Base-by-base conservation (phyloP, 2,113 vertebrate species). In the Chaenogobius annularis region DNA sequence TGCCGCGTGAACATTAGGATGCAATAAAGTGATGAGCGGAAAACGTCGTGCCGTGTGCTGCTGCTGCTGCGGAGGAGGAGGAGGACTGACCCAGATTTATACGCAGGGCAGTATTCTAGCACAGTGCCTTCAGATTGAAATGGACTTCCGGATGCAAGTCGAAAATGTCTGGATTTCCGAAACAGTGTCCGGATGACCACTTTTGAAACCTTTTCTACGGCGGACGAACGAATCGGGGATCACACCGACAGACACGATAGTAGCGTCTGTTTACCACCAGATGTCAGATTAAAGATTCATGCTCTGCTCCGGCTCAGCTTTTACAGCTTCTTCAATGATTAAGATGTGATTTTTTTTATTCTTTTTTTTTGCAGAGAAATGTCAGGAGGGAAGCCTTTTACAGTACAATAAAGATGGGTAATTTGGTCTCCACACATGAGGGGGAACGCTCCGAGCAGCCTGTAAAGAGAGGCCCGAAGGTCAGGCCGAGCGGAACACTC, bases 281-380 rank as follows among this genome's bases (percentile, higher is more conserved):
- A 12, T 26, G 20, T 58, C 10, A 58, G 14, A 61, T 61, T 61
- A 61, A 61, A 61, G 58, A 35, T 61, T 61, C 23, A 61, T 61
- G 56, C 11, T 12, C 56, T 31, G 56, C 22, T 12, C 22, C 3
- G 58, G 58, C 26, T 35, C 22, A 35, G 35, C 58, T 61, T 58
- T 61, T 61, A 61, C 26, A 35, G 58, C 58, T 35, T 61, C 58
- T 61, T 61, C 12, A 61, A 35, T 35, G 58, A 31, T 61, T 61
- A 61, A 35, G 58, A 35, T 19, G 20, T 23, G 20, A 58, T 23
- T 26, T 23, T 58, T 10, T 52, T 31, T 31, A 4, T 31, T n/a
- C n/a, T n/a, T n/a, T 1, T 31, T 1, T 52, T 54, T 54, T 54
- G 58, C 58, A 43, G 35, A 10, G 35, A 63, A n/a, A 19, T 63